phyloP scores from a whole-genome alignment of 1,140 invertebrate genomes.

The Drosophila pseudoobscura region DNA sequence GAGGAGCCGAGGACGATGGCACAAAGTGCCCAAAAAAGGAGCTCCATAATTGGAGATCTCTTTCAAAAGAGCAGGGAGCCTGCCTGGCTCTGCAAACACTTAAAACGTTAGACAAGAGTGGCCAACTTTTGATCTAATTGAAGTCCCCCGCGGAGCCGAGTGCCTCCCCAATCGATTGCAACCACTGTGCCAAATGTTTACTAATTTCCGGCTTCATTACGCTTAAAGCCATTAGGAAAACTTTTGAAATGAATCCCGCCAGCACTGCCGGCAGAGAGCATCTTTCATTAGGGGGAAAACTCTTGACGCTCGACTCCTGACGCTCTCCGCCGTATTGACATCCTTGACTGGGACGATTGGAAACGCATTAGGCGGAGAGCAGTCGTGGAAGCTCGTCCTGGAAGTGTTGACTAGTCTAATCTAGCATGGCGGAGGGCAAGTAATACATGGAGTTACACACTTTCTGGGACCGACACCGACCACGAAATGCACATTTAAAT shows the following conservation, averaged over 20 bases:
- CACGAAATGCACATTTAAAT: constrained; percentile 63
- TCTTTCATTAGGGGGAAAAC: constrained; percentile 55
- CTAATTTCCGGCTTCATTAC: constrained; percentile 79
- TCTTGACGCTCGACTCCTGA: constrained; percentile 24
- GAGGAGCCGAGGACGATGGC: too few species aligned
- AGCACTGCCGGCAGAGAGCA: constrained; percentile 15
- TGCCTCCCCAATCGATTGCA: constrained; percentile 5
- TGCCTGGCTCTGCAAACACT: too few species aligned
- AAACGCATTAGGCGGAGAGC: constrained; percentile 37
- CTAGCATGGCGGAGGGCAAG: constrained; percentile 43
- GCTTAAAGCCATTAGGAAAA: constrained; percentile 73
- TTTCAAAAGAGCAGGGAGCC: too few species aligned
- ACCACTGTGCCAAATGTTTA: constrained; percentile 83
- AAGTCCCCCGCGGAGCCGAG: not conserved
- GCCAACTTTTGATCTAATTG: not conserved
- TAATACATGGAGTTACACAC: constrained; percentile 61
- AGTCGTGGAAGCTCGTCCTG: not conserved
- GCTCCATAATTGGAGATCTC: too few species aligned
- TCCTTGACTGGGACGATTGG: constrained; percentile 43
- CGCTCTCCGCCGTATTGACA: constrained; percentile 21
- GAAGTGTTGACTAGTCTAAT: constrained; percentile 26
- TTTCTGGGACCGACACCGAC: constrained; percentile 32
- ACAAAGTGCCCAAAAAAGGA: too few species aligned
- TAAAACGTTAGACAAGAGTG: too few species aligned
- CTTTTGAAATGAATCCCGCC: constrained; percentile 59